Evolutionary conservation across 2,113 vertebrate genomes (phyloP).

Genomic region (Paedocypris sp.): DNA sequence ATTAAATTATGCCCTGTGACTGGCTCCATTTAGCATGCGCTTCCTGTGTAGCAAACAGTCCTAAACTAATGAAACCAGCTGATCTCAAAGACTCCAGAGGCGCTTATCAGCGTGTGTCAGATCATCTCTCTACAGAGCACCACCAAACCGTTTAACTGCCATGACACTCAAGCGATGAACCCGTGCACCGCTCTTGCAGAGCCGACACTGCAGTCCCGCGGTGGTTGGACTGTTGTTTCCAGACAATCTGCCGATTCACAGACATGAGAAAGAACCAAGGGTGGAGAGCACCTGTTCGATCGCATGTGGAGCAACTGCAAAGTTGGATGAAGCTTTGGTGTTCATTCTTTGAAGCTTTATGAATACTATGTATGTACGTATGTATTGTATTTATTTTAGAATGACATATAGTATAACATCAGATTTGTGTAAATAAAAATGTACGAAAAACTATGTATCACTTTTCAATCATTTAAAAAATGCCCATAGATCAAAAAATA

Average conservation of each 20-base stretch:
- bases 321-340: too few relatives aligned
- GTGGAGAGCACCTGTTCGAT: neutral
- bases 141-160: neutral
- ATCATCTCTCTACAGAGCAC: neutral
- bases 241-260: neutral
- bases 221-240: neutral
- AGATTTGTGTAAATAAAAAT: too few relatives aligned
- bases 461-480: too few relatives aligned
- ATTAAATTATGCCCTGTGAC: neutral
- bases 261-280: neutral
- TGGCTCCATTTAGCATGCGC: neutral
- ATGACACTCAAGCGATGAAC: neutral
- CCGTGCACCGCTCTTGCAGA: neutral
- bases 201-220: neutral
- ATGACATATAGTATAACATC: too few relatives aligned
- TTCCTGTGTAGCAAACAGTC: neutral
- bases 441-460: too few relatives aligned
- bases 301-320: too few relatives aligned
- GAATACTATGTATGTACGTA: too few relatives aligned
- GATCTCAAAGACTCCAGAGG: neutral
- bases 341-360: too few relatives aligned
- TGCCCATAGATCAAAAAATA: too few relatives aligned
- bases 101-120: conserved; percentile 13
- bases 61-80: neutral
- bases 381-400: too few relatives aligned